These are phyloP conservation scores for Tipula vernalis DNA, from an alignment of 2,888 invertebrate genomes.

Conservation along the genomic window DNA sequence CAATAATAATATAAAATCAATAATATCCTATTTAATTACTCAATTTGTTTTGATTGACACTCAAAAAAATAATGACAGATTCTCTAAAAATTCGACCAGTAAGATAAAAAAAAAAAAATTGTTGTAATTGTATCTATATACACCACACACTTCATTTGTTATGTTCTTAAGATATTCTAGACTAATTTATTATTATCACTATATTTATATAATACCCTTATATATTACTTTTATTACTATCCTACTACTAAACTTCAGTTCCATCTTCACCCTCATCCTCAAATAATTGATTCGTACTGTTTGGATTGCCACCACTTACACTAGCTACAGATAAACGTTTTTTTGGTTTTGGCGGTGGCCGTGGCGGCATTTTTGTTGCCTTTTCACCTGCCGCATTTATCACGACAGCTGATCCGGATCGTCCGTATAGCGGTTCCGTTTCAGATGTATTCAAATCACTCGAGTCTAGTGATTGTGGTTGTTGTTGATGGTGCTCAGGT, in stretches of 20 bases:
- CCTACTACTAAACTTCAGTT: conserved; percentile 59
- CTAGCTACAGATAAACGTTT: conserved; percentile 51
- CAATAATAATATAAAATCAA: neutral
- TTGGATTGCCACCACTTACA: conserved; percentile 24
- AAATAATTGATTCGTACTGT: conserved; percentile 59
- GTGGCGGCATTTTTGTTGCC: conserved; percentile 59
- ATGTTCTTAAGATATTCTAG: neutral
- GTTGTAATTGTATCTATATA: neutral
- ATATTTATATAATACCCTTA: neutral
- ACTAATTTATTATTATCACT: conserved; percentile 4
- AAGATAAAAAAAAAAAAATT: neutral
- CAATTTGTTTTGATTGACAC: neutral
- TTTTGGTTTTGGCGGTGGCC: conserved; percentile 74
- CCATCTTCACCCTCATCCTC: conserved; percentile 84
- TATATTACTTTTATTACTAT: neutral
- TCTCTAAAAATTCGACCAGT: neutral
- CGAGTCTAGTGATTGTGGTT: neutral
- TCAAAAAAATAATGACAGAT: neutral
- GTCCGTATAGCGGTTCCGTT: conserved; percentile 30
- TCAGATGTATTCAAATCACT: conserved; percentile 22
- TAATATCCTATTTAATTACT: neutral
- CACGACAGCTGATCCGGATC: conserved; percentile 32
- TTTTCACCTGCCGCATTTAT: conserved; percentile 36
- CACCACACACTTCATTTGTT: neutral
- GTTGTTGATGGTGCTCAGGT: conserved; percentile 26